Evolutionary conservation across 1,140 invertebrate species (phyloP).

Genomic region (Spodoptera litura): DNA sequence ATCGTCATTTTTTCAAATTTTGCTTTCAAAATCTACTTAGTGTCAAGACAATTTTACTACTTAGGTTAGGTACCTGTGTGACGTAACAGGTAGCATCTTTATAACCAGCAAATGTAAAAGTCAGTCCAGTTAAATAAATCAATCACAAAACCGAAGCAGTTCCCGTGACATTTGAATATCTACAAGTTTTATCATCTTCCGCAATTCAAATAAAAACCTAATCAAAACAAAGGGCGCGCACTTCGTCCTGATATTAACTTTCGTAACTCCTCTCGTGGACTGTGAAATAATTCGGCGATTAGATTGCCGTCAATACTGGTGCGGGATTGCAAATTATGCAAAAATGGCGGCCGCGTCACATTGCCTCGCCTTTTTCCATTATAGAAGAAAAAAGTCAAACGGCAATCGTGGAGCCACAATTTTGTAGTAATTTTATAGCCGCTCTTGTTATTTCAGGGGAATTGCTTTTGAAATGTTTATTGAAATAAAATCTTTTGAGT

Average conservation of each 20-base stretch:
- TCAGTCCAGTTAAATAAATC: too few relatives aligned
- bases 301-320: conserved; percentile 22
- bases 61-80: too few relatives aligned
- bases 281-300: conserved; percentile 29
- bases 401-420: background rate
- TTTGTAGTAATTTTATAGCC: conserved; percentile 1
- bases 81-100: too few relatives aligned
- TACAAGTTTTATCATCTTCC: too few relatives aligned
- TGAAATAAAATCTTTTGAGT: too few relatives aligned
- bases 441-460: background rate
- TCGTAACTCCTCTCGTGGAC: background rate
- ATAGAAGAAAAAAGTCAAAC: conserved; percentile 15
- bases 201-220: background rate
- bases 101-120: too few relatives aligned
- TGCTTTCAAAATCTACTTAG: too few relatives aligned
- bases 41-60: too few relatives aligned
- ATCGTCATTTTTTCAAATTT: too few relatives aligned
- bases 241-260: conserved; percentile 13
- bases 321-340: conserved; percentile 39
- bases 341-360: conserved; percentile 21
- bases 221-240: background rate
- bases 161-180: too few relatives aligned
- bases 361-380: conserved; percentile 30
- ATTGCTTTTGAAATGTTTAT: background rate
- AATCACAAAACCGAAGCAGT: too few relatives aligned